Percentiles rank a stretch among this genome's conserved stretches.
phyloP scores from a whole-genome alignment of 2,797 vertebrate genomes.

The Lutjanus argentimaculatus region DNA sequence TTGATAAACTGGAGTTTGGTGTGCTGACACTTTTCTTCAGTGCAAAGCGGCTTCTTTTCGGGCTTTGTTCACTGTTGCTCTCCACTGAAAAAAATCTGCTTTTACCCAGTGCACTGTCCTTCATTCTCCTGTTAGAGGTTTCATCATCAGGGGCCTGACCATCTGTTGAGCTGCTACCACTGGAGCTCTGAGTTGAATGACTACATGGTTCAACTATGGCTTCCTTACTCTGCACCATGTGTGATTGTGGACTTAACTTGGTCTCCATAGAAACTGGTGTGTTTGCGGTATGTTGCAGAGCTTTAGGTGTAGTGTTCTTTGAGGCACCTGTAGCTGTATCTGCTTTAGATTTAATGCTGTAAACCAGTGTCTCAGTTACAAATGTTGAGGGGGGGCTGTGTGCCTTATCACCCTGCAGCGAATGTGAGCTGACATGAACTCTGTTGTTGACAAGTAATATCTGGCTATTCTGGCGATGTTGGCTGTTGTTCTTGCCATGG shows the following conservation, averaged over 20 bases:
- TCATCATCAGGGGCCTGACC: constrained; percentile 42
- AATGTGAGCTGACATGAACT: constrained; percentile 55
- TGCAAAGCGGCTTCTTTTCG: constrained; percentile 75
- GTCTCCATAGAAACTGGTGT: constrained; percentile 54
- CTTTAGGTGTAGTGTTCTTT: constrained; percentile 54
- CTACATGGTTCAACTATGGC: constrained; percentile 22
- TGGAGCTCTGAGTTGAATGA: constrained; percentile 63
- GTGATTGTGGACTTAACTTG: constrained; percentile 49
- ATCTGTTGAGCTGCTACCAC: constrained; percentile 55
- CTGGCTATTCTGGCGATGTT: constrained; percentile 32
- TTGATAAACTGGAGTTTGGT: constrained; percentile 57
- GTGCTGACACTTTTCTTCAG: constrained; percentile 76
- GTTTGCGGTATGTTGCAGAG: constrained; percentile 43
- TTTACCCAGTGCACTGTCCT: constrained; percentile 62
- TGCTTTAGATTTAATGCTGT: constrained; percentile 66
- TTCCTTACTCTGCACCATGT: constrained; percentile 45
- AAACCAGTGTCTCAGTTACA: constrained; percentile 77
- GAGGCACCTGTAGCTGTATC: constrained; percentile 15
- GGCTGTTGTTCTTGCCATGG: constrained; percentile 10
- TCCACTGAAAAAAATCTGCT: constrained; percentile 70
- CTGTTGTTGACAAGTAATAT: constrained; percentile 70
- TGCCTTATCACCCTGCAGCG: constrained; percentile 30
- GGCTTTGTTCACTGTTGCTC: constrained; percentile 65
- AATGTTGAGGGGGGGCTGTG: constrained; percentile 41
- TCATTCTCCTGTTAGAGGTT: constrained; percentile 41